These are phyloP conservation scores for Montifringilla adamsi DNA, from an alignment of 2,113 vertebrate genomes.

Conservation along the genomic window DNA sequence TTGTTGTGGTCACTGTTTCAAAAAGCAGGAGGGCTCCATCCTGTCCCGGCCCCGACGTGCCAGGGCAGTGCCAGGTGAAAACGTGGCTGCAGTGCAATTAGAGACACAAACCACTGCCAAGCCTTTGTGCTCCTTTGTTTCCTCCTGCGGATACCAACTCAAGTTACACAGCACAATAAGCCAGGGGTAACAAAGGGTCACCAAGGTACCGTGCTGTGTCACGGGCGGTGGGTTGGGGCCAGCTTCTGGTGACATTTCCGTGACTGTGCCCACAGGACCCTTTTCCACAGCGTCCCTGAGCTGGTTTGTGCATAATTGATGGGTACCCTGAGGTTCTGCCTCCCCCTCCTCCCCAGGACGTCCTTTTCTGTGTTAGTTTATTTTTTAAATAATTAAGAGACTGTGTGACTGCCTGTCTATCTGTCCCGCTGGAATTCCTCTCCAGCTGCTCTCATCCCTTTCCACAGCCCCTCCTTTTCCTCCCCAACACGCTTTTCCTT, in stretches of 20 bases:
- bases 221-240: neutral
- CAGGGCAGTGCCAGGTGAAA: neutral
- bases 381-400: conserved; percentile 68
- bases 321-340: neutral
- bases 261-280: neutral
- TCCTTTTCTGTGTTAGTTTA: conserved; percentile 55
- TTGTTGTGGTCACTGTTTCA: neutral
- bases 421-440: conserved; percentile 40
- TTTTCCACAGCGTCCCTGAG: neutral
- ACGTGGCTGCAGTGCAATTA: neutral
- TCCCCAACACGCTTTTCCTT: neutral
- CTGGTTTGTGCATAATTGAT: conserved; percentile 44
- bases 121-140: conserved; percentile 45
- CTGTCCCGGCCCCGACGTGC: neutral
- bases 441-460: conserved; percentile 42
- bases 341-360: neutral
- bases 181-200: neutral
- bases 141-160: conserved; percentile 3
- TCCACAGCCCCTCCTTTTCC: neutral
- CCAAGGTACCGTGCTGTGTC: neutral
- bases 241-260: neutral
- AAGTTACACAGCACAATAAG: conserved; percentile 23
- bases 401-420: conserved; percentile 36
- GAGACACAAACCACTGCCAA: conserved; percentile 11
- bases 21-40: neutral